phyloP scores from a whole-genome alignment of 2,888 invertebrate genomes.

The Troides aeacus region DNA sequence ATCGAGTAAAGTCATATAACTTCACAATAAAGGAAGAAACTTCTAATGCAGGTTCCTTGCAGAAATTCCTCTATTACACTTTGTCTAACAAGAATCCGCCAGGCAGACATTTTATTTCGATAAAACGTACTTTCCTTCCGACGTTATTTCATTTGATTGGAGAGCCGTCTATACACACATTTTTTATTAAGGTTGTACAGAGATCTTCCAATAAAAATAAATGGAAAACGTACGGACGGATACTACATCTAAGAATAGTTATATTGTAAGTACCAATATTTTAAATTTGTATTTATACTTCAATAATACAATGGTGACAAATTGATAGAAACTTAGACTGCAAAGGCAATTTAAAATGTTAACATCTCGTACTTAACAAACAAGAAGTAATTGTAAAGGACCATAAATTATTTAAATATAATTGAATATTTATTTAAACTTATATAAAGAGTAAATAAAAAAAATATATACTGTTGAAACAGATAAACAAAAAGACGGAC shows the following conservation, averaged over 20 bases:
- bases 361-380: no score
- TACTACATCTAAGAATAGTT: neutral
- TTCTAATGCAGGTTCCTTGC: slow-evolving; percentile 4
- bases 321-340: neutral
- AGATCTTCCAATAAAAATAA: slow-evolving; percentile 17
- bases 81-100: slow-evolving; percentile 22
- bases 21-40: slow-evolving; percentile 1
- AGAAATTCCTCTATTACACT: slow-evolving; percentile 20
- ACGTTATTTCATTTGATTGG: slow-evolving; percentile 23
- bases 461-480: no score
- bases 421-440: no score
- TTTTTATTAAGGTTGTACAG: slow-evolving; percentile 18
- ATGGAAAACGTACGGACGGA: slow-evolving; percentile 9
- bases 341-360: no score
- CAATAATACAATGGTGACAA: neutral
- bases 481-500: no score
- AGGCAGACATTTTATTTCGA: slow-evolving; percentile 25
- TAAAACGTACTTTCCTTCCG: slow-evolving; percentile 17
- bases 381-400: no score
- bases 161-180: slow-evolving; percentile 14
- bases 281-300: neutral
- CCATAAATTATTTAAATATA: no score
- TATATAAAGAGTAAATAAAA: no score
- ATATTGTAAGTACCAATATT: neutral
- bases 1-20: no score